phyloP scores from a whole-genome alignment of 2,888 invertebrate genomes.

The Agrochola litura region DNA sequence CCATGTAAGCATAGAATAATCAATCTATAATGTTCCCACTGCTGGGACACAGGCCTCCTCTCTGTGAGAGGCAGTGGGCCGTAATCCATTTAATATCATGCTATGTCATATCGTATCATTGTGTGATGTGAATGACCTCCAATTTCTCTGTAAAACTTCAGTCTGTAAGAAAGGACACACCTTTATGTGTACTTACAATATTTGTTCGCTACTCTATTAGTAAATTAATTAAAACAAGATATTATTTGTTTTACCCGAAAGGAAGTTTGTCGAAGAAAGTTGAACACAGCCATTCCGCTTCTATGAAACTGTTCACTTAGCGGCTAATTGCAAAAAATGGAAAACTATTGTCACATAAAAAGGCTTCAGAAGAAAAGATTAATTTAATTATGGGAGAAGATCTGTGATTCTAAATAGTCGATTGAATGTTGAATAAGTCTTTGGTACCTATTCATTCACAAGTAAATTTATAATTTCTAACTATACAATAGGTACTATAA shows the following conservation, averaged over 20 bases:
- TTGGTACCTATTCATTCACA: neutral
- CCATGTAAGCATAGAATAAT: too few relatives aligned
- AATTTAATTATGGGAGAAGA: slow-evolving; percentile 10
- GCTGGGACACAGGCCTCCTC: too few relatives aligned
- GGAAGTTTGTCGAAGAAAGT: neutral
- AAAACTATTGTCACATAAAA: slow-evolving; percentile 1
- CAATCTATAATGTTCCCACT: too few relatives aligned
- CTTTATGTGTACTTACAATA: neutral
- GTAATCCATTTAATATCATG: neutral
- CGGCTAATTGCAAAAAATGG: slow-evolving; percentile 46
- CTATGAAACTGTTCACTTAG: slow-evolving; percentile 26
- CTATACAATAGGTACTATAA: too few relatives aligned
- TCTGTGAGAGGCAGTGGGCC: too few relatives aligned
- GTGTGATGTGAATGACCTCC: neutral
- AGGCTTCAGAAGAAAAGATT: slow-evolving; percentile 11
- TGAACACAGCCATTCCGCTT: slow-evolving; percentile 21
- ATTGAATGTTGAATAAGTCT: neutral
- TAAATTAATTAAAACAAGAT: slow-evolving; percentile 21
- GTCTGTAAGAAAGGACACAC: neutral
- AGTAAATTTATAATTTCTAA: too few relatives aligned
- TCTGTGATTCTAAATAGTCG: slow-evolving; percentile 3
- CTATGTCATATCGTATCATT: neutral
- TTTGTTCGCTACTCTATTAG: slow-evolving; percentile 6
- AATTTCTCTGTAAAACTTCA: neutral
- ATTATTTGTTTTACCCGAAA: slow-evolving; percentile 9